Conservation (phyloP, 2,797 vertebrate species). For the Anabacerthia variegaticeps region DNA sequence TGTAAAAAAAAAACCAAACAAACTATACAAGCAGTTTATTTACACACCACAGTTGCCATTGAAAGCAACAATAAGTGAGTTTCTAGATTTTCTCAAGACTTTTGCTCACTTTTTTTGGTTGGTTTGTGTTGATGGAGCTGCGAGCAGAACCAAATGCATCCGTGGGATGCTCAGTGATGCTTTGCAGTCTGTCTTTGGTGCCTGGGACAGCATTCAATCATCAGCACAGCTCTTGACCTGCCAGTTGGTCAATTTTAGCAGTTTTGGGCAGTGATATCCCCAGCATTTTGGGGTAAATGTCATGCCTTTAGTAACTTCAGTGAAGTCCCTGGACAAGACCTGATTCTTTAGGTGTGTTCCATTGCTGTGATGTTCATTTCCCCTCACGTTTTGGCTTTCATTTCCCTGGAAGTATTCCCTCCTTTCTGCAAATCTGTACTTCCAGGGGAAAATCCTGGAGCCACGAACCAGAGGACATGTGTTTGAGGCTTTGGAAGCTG, state of each 20-base stretch:
- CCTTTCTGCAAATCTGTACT: not conserved
- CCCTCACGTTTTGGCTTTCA: not conserved
- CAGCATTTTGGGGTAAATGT: not conserved
- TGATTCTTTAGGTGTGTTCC: not conserved
- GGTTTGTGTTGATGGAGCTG: not conserved
- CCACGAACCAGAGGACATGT: rapidly evolving
- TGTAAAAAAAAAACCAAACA: not conserved
- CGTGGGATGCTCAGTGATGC: not conserved
- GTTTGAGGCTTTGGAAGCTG: not conserved
- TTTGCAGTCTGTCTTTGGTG: not conserved
- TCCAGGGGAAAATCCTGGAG: not conserved
- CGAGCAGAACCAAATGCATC: not conserved
- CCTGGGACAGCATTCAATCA: rapidly evolving
- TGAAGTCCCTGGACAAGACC: not conserved
- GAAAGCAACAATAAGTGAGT: not conserved
- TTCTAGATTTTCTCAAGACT: not conserved
- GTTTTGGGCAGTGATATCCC: not conserved
- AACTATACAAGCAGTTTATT: not conserved
- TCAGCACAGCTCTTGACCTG: rapidly evolving
- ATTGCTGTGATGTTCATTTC: rapidly evolving
- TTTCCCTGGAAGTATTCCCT: not conserved
- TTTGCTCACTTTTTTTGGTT: not conserved
- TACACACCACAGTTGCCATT: not conserved
- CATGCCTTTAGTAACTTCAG: not conserved
- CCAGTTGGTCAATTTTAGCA: not conserved